Evolutionary conservation across 2,113 vertebrate species (phyloP), one percentile per base, ranked within the genome.

Genomic region (Callorhinus ursinus): DNA sequence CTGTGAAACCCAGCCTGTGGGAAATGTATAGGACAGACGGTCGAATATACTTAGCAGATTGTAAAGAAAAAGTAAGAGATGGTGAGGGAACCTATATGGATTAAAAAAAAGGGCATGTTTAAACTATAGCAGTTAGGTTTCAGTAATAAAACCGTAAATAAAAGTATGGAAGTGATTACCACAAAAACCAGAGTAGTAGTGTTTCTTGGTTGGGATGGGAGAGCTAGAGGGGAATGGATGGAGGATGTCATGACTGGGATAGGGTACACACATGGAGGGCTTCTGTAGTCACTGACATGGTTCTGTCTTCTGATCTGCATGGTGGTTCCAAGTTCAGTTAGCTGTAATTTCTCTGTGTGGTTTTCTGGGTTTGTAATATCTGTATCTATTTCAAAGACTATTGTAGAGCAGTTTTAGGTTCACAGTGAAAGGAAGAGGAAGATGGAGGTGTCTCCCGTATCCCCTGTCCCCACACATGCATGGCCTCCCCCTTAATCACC

Each of bases 301-400:
- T 76, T 82, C 36, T 76, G 33, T 88, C n/a, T 76, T 65, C 53
- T 65, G 26, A 46, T 82, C 7, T 91, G 18, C 21, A 1, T 88
- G 22, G 6, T 94, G 53, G 39, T 94, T 74, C 74, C 26, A n/a
- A 57, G 53, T 94, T 77, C 21, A 76, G 39, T 86, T 96, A 89
- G 19, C 33, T 96, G 2, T 90, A 5, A 86, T 92, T 59, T 97
- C 31, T 96, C 77, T 87, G 9, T 92, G 21, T 92, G 39, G 12
- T 42, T 94, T 93, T 53, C 39, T 79, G 0, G 51, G 33, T 71
- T 55, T 96, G 31, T 93, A 24, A 14, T 87, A 36, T 74, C 19
- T 76, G 18, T 65, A 77, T 77, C 31, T 90, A 55, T 76, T 85
- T 85, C 77, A 79, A 84, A 49, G 5, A 57, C 49, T 13, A 19